Evolutionary conservation across 2,888 invertebrate species (phyloP).

Genomic region (Tortrix viridana): DNA sequence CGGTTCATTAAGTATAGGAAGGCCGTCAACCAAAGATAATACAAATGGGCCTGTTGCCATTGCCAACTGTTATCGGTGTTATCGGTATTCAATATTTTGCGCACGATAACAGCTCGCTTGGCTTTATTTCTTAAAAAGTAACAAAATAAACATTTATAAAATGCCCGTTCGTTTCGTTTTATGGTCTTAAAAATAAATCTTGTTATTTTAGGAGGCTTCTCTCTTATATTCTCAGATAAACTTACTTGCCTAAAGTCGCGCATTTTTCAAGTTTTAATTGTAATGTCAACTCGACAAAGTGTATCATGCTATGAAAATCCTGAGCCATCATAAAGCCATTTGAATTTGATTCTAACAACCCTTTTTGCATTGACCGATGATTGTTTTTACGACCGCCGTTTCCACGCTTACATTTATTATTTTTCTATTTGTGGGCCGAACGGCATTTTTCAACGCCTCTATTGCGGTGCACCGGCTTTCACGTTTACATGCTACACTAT

Average conservation of each 20-base stretch:
- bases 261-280: too few relatives aligned
- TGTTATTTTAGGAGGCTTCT: not conserved
- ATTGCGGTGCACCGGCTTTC: slow-evolving; percentile 1
- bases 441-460: slow-evolving; percentile 9
- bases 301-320: not conserved
- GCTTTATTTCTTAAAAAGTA: not conserved
- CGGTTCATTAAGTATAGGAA: slow-evolving; percentile 1
- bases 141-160: not conserved
- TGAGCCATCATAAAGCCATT: slow-evolving; percentile 10
- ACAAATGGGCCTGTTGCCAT: slow-evolving; percentile 13
- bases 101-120: slow-evolving; percentile 7
- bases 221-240: too few relatives aligned
- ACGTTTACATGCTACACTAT: slow-evolving; percentile 2
- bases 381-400: not conserved
- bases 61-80: slow-evolving; percentile 27
- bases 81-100: slow-evolving; percentile 28
- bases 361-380: not conserved
- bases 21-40: slow-evolving; percentile 17
- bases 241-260: too few relatives aligned
- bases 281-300: too few relatives aligned
- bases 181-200: not conserved
- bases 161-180: not conserved
- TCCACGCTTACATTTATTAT: slow-evolving; percentile 5
- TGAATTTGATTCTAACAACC: slow-evolving; percentile 6
- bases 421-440: slow-evolving; percentile 19